Base-by-base conservation (phyloP, 2,113 vertebrate genomes). In the Calyptomena viridis region DNA sequence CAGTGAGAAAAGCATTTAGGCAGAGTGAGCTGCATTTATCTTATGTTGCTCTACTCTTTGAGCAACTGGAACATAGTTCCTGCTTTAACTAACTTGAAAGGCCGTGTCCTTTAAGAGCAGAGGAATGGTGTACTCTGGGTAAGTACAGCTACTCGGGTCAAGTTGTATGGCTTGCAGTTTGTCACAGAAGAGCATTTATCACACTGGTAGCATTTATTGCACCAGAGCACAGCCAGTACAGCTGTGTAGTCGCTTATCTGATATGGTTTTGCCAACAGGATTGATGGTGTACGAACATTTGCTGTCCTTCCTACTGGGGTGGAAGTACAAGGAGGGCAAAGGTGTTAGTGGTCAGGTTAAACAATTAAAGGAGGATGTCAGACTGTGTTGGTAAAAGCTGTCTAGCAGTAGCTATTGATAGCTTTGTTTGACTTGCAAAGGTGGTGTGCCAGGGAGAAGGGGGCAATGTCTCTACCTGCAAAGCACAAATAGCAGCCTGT, bases 41-140 rank as follows among this genome's bases (percentile, higher is more conserved):
- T 56, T 39, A 33, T 0, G 0, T 33, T 24, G 4, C 8, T 56
- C 35, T 87, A 30, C 28, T 76, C 25, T 84, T 89, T 12, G 4
- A 60, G 46, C 27, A 72, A 33, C 4, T 40, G 33, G 17, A 81
- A 11, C 13, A 14, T 4, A 6, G 27, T 10, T 84, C 22, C 50
- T 81, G n/a, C 66, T 66, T 78, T 53, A 78, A 69, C 46, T 49
- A 19, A 60, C 47, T 67, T 31, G 14, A 81, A 74, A 33, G 25
- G 23, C 35, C 1, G 0, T 27, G 15, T 44, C 31, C 17, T 87
- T 89, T 81, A 15, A 49, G 88, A 71, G 46, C 73, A 46, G 64
- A 83, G 28, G 17, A 74, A 14, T 55, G 30, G 11, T 55, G 25
- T 77, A 30, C 20, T 60, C 31, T 69, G 28, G 42, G 3, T 50